A percentile compares a stretch with the other conserved stretches of the same genome.
Conservation (phyloP, 2,888 invertebrate species). For the Orthonychiurus folsomi region DNA sequence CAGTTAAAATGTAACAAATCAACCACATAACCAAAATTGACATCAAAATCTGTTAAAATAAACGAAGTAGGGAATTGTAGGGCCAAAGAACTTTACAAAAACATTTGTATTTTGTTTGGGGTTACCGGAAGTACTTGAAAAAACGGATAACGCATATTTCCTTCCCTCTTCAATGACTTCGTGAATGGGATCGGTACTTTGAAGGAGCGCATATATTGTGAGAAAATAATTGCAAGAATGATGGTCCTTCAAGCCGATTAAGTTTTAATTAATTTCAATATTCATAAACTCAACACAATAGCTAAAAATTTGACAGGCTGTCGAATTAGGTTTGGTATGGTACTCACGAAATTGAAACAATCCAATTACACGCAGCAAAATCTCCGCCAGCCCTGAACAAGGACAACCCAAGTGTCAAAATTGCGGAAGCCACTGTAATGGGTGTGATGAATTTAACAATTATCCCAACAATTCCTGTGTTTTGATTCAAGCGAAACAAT, state of each 20-base stretch:
- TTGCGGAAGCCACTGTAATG: slow-evolving; percentile 66
- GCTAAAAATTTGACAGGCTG: too few species aligned
- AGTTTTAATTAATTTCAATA: too few species aligned
- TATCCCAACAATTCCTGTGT: slow-evolving; percentile 60
- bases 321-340: too few species aligned
- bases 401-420: slow-evolving; percentile 69
- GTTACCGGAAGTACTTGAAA: slow-evolving; percentile 27
- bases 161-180: slow-evolving; percentile 44
- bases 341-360: neutral
- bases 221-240: slow-evolving; percentile 63
- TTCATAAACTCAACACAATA: too few species aligned
- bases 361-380: neutral
- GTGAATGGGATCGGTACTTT: slow-evolving; percentile 55
- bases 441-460: slow-evolving; percentile 68
- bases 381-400: slow-evolving; percentile 62
- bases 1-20: slow-evolving; percentile 61
- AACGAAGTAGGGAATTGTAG: neutral
- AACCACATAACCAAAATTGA: slow-evolving; percentile 70
- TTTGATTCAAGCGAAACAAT: neutral
- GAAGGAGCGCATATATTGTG: slow-evolving; percentile 64
- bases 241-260: slow-evolving; percentile 65
- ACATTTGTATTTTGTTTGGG: neutral
- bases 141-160: slow-evolving; percentile 19
- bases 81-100: neutral
- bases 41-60: slow-evolving; percentile 57